Evolutionary conservation across 2,888 invertebrate genomes (phyloP).

Genomic region (Andrena praecox): DNA sequence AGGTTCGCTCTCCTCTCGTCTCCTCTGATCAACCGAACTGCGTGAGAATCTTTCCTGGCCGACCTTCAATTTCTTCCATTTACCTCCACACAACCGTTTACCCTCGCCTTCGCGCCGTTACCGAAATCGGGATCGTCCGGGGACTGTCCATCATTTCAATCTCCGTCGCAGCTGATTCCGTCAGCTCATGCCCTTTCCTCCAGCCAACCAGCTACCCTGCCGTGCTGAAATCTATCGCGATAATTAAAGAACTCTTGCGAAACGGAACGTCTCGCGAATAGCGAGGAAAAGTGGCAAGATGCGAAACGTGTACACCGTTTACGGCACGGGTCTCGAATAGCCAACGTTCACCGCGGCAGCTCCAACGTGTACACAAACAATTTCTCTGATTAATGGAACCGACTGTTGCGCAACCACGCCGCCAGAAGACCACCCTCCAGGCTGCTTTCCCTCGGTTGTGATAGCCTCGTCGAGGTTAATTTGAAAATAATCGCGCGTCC

Average conservation of each 20-base stretch:
- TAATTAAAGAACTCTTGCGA: slow-evolving; percentile 12
- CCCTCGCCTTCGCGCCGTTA: neutral
- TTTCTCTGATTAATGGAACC: slow-evolving; percentile 31
- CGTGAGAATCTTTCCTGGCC: slow-evolving; percentile 51
- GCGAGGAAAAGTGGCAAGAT: slow-evolving; percentile 1
- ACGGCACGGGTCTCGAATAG: slow-evolving; percentile 1
- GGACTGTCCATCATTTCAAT: neutral
- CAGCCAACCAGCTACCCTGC: too few species aligned
- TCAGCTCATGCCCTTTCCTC: too few species aligned
- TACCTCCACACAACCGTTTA: slow-evolving; percentile 32
- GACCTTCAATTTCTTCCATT: slow-evolving; percentile 49
- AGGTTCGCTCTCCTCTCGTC: slow-evolving; percentile 42
- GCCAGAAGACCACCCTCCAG: neutral
- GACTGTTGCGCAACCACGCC: slow-evolving; percentile 2
- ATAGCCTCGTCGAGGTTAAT: slow-evolving; percentile 51
- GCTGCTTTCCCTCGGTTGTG: slow-evolving; percentile 24
- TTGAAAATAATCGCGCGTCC: slow-evolving; percentile 50
- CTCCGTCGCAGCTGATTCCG: too few species aligned
- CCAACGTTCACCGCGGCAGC: neutral
- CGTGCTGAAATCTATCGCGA: neutral
- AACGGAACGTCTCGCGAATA: slow-evolving; percentile 11
- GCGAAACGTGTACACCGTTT: neutral
- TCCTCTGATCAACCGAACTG: slow-evolving; percentile 30
- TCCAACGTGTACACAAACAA: slow-evolving; percentile 12
- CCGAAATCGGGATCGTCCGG: neutral